These are phyloP conservation scores for Muscicapa comitata DNA, from an alignment of 2,797 vertebrate species.

Conservation along the genomic window DNA sequence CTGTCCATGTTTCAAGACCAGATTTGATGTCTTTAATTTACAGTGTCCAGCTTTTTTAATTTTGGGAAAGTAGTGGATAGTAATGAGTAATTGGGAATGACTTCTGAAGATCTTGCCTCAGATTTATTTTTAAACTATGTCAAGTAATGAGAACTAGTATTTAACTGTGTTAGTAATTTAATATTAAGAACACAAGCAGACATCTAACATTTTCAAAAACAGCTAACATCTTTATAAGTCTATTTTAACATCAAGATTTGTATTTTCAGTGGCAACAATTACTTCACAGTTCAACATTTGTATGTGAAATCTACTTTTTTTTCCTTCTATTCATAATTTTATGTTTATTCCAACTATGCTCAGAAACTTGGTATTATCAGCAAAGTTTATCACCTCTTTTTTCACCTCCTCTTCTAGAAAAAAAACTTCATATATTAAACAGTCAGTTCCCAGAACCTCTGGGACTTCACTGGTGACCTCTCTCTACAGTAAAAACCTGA, in stretches of 20 bases:
- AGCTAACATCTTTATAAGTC: neutral
- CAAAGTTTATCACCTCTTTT: neutral
- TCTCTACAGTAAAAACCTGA: neutral
- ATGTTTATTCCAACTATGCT: neutral
- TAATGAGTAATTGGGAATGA: neutral
- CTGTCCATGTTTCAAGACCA: neutral
- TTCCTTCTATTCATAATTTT: neutral
- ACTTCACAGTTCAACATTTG: neutral
- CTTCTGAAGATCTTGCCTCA: neutral
- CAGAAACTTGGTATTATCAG: neutral
- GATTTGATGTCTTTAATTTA: neutral
- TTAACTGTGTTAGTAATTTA: neutral
- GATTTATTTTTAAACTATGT: neutral
- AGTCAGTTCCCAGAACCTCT: neutral
- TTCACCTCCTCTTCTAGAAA: neutral
- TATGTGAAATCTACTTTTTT: neutral
- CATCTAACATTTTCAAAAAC: neutral
- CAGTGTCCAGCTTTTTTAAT: neutral
- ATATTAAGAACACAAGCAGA: neutral
- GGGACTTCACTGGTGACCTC: neutral
- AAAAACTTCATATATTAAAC: neutral
- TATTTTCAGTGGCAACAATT: neutral
- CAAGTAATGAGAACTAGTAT: neutral
- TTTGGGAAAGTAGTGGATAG: neutral
- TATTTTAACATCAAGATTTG: neutral